A percentile compares a stretch with the other conserved stretches of the same genome.
Conservation (phyloP, 2,797 vertebrate species). For the Brachymystax lenok region DNA sequence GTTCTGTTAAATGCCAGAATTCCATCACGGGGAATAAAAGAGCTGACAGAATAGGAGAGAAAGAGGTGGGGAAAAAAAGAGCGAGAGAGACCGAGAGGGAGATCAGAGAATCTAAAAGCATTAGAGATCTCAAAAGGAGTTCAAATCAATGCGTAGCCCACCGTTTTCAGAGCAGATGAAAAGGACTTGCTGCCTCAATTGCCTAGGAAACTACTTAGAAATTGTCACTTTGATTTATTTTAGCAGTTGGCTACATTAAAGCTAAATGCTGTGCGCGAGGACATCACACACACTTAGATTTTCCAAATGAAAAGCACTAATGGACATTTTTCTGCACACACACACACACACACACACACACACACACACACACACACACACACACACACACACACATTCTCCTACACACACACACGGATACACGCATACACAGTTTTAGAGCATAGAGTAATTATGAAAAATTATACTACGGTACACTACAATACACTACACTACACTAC, state of each 20-base stretch:
- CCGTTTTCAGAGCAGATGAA: conserved; percentile 82
- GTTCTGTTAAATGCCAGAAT: conserved; percentile 78
- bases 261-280: conserved; percentile 78
- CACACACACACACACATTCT: too few relatives aligned
- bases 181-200: conserved; percentile 84
- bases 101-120: conserved; percentile 78
- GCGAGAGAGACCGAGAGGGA: conserved; percentile 4
- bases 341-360: conserved; percentile 12
- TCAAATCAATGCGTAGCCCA: conserved; percentile 84
- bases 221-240: conserved; percentile 85
- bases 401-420: conserved; percentile 8
- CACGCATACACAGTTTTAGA: too few relatives aligned
- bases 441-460: not conserved
- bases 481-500: too few relatives aligned
- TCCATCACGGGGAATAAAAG: conserved; percentile 58
- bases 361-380: not conserved
- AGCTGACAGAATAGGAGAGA: conserved; percentile 55
- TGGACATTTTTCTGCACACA: conserved; percentile 61
- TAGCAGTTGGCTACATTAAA: conserved; percentile 76
- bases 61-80: conserved; percentile 23
- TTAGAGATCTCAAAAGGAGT: conserved; percentile 84
- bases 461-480: too few relatives aligned
- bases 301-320: conserved; percentile 76
- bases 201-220: conserved; percentile 84
- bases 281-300: conserved; percentile 78